A percentile compares a stretch with the other conserved stretches of the same genome.
Conservation (phyloP, 2,888 invertebrate genomes). For the Bhutanitis thaidina region DNA sequence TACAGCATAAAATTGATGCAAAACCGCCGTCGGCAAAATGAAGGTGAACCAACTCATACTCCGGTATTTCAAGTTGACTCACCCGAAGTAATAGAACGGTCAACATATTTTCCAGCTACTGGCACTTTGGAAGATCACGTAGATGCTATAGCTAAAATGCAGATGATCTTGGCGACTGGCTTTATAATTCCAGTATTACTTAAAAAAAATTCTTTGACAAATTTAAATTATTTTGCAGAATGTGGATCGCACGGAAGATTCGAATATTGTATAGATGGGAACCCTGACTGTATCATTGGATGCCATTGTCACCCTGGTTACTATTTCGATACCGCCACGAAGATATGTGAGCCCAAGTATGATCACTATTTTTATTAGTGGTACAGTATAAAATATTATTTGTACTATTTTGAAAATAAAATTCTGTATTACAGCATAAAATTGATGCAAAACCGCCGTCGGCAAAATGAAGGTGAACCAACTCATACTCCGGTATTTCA, state of each 20-base stretch:
- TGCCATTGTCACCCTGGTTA: constrained; percentile 71
- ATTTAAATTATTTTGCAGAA: constrained; percentile 44
- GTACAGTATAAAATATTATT: too few relatives aligned
- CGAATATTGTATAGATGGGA: constrained; percentile 65
- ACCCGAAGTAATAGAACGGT: constrained; percentile 21
- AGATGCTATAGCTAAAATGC: constrained; percentile 49
- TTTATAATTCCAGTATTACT: too few relatives aligned
- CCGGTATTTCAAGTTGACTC: constrained; percentile 22
- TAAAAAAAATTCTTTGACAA: too few relatives aligned
- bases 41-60: constrained; percentile 36
- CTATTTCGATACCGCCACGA: constrained; percentile 66
- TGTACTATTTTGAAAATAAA: not conserved
- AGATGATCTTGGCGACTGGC: constrained; percentile 61
- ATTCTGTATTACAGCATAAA: constrained; percentile 45
- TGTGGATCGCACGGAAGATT: constrained; percentile 66
- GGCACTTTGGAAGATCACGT: constrained; percentile 39
- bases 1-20: constrained; percentile 53
- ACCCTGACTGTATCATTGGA: constrained; percentile 64
- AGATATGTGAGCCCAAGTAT: constrained; percentile 71
- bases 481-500: constrained; percentile 30
- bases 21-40: constrained; percentile 39
- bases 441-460: constrained; percentile 44
- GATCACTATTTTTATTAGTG: too few relatives aligned
- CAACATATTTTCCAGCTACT: constrained; percentile 30
- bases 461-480: constrained; percentile 37